These are phyloP conservation scores for Streblospio benedicti DNA, from an alignment of 1,140 invertebrate species.

Conservation along the genomic window DNA sequence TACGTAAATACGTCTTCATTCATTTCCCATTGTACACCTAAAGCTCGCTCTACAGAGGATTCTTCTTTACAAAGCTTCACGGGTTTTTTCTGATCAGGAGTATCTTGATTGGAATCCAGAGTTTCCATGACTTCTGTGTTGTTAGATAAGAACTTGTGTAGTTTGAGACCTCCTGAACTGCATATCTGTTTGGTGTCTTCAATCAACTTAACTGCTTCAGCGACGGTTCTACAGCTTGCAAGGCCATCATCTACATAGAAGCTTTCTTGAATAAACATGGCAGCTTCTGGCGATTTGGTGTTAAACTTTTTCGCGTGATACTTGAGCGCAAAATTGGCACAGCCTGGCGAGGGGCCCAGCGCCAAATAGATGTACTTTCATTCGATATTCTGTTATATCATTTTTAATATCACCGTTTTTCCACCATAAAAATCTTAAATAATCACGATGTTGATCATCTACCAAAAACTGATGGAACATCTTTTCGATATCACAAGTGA, in stretches of 20 bases:
- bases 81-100: not conserved
- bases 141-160: slow-evolving; percentile 12
- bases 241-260: slow-evolving; percentile 17
- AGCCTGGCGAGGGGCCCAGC: slow-evolving; percentile 21
- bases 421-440: slow-evolving; percentile 21
- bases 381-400: slow-evolving; percentile 14
- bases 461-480: slow-evolving; percentile 25
- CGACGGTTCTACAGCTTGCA: not conserved
- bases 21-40: slow-evolving; percentile 26
- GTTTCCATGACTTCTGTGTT: slow-evolving; percentile 3
- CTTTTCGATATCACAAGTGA: slow-evolving; percentile 19
- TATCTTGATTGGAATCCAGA: not conserved
- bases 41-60: slow-evolving; percentile 16
- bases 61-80: not conserved
- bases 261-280: slow-evolving; percentile 18
- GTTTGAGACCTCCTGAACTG: not conserved
- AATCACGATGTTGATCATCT: slow-evolving; percentile 11
- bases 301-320: slow-evolving; percentile 10
- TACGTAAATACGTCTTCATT: slow-evolving; percentile 26
- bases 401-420: slow-evolving; percentile 12
- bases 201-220: not conserved
- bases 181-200: slow-evolving; percentile 9
- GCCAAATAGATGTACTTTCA: slow-evolving; percentile 21
- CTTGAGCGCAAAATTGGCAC: slow-evolving; percentile 15
- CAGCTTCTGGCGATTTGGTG: not conserved